phyloP scores from a whole-genome alignment of 2,113 vertebrate species.

The Rhabdornis inornatus region DNA sequence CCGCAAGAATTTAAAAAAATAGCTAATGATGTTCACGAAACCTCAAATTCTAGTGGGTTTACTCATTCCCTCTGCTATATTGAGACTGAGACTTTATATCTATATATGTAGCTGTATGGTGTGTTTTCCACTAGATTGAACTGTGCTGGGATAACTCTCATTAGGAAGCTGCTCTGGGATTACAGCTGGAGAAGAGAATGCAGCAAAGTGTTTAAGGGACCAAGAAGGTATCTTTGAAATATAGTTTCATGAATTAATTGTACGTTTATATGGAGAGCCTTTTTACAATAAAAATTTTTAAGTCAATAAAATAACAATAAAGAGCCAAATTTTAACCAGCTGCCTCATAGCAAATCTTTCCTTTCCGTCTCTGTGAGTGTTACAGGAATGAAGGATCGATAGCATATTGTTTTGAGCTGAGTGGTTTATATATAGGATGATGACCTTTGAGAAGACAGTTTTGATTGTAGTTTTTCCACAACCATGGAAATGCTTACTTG shows the following conservation, averaged over 20 bases:
- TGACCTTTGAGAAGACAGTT: background rate
- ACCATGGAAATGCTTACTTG: background rate
- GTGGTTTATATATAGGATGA: background rate
- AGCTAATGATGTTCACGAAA: constrained; percentile 55
- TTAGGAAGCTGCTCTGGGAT: background rate
- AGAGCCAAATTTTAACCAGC: background rate
- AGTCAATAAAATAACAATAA: background rate
- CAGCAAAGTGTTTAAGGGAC: background rate
- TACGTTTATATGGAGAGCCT: background rate
- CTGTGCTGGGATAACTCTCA: background rate
- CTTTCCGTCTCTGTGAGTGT: background rate
- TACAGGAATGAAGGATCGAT: background rate
- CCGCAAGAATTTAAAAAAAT: constrained; percentile 50
- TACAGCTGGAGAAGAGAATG: background rate
- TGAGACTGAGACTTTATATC: background rate
- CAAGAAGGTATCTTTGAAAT: background rate
- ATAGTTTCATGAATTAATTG: background rate
- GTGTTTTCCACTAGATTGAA: background rate
- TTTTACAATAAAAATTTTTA: background rate
- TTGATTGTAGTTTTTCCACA: background rate
- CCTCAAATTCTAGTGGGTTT: constrained; percentile 60
- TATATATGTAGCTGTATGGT: constrained; percentile 12
- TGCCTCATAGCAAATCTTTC: background rate
- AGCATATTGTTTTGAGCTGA: background rate
- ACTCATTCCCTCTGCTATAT: constrained; percentile 9